These are phyloP conservation scores for Cyrtonyx montezumae DNA, from an alignment of 2,113 vertebrate species.

Conservation along the genomic window DNA sequence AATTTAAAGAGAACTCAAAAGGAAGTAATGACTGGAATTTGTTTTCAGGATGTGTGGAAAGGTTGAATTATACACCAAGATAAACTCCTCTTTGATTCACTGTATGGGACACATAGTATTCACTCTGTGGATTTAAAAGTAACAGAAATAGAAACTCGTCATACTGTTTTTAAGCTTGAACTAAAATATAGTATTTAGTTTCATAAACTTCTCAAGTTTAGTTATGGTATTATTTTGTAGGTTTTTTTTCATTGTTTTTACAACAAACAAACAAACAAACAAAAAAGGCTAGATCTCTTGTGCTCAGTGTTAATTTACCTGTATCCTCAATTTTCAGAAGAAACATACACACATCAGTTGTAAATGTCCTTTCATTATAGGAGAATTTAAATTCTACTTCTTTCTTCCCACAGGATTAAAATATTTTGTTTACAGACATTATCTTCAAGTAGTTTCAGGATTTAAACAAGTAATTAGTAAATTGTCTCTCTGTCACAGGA, in stretches of 20 bases:
- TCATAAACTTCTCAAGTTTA: neutral
- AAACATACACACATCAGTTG: neutral
- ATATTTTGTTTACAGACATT: neutral
- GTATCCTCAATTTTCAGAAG: neutral
- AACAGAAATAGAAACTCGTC: neutral
- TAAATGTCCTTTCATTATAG: neutral
- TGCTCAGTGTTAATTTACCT: neutral
- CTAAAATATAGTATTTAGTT: neutral
- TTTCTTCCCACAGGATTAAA: neutral
- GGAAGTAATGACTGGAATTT: neutral
- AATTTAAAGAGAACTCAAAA: neutral
- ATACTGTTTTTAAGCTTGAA: neutral
- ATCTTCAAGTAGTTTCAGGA: neutral
- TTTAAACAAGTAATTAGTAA: constrained; percentile 7
- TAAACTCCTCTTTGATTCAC: neutral
- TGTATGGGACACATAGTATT: neutral
- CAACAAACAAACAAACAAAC: neutral
- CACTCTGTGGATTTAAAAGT: neutral
- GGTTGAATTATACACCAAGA: neutral
- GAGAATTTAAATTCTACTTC: neutral
- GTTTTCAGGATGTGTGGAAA: neutral
- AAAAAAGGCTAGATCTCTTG: neutral
- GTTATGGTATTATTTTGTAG: too few species aligned
- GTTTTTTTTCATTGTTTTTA: neutral
- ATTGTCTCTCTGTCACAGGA: neutral